Base-by-base conservation (phyloP, 2,797 vertebrate genomes). In the Alectoris magna region DNA sequence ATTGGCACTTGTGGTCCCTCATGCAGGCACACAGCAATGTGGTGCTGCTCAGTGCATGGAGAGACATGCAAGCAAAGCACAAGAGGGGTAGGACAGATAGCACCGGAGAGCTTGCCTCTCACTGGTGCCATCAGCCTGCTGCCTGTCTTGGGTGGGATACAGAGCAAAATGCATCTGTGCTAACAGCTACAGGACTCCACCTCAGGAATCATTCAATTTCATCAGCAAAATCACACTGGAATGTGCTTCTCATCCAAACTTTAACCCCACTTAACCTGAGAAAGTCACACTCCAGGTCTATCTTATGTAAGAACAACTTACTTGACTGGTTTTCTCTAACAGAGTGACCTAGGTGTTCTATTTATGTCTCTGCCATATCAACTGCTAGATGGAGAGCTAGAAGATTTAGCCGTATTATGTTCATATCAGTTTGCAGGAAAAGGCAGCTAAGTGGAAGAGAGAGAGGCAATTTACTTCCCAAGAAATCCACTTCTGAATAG, bases 121-220 rank as follows among this genome's bases (percentile, higher is more conserved):
- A 1, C 29, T 1, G 0, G 24, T 41, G 31, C 26, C 36, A 21
- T 55, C 53, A 84, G 38, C 31, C 36, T 88, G 53, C 46, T 49
- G 41, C 19, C 23, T 73, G 87, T 71, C 46, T 41, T 7, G 24
- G 14, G 21, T 43, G 36, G 12, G 23, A 44, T 75, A 78, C 51
- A 78, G 84, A 92, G 79, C 73, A 89, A 96, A 96, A 77, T 71
- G 31, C 78, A 62, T 84, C 70, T 88, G 85, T 0, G 4, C 88
- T 90, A 93, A 76, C 93, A 95, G 88, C 92, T 96, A 92, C 76
- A 84, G 67, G 82, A 43, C 91, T 95, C 94, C 93, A 92, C 93
- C 90, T 91, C 59, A 78, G 87, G 63, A 84, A 87, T 92, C 88
- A 88, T 89, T 94, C 51, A 18, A 34, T 95, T 95, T 95, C 95